Conservation (phyloP, 2,797 vertebrate genomes). For the Gadopsis marmoratus region DNA sequence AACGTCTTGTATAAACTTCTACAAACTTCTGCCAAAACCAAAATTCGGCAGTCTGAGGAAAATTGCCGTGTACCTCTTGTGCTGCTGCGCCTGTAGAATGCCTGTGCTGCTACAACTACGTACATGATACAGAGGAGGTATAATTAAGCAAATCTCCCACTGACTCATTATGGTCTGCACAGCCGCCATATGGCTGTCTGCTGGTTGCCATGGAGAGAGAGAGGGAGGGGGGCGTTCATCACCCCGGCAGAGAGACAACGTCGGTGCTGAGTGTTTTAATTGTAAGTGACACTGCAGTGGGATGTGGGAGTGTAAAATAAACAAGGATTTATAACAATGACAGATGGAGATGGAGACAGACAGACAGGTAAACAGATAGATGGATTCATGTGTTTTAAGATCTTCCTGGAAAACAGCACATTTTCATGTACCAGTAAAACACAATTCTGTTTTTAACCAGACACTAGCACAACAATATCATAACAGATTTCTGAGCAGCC, state of each 20-base stretch:
- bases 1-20: background rate
- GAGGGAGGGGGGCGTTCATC: constrained; percentile 15
- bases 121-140: constrained; percentile 63
- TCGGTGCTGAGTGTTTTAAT: constrained; percentile 39
- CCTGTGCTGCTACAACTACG: constrained; percentile 8
- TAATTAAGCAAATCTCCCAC: constrained; percentile 75
- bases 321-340: constrained; percentile 18
- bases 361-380: background rate
- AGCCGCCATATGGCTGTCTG: constrained; percentile 72
- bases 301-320: constrained; percentile 31
- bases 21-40: background rate
- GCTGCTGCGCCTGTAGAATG: constrained; percentile 29
- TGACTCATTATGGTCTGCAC: constrained; percentile 70
- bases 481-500: too few species aligned
- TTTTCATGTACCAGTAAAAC: too few species aligned
- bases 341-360: constrained; percentile 10
- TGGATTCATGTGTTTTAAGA: too few species aligned
- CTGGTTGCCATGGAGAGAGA: constrained; percentile 71
- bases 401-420: too few species aligned
- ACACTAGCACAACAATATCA: too few species aligned
- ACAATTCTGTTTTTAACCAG: too few species aligned
- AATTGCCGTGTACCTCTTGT: background rate
- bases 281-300: constrained; percentile 31
- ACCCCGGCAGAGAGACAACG: constrained; percentile 25
- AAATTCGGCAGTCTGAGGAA: background rate